phyloP scores from a whole-genome alignment of 2,888 invertebrate species.

The Ptilodon capucinus region DNA sequence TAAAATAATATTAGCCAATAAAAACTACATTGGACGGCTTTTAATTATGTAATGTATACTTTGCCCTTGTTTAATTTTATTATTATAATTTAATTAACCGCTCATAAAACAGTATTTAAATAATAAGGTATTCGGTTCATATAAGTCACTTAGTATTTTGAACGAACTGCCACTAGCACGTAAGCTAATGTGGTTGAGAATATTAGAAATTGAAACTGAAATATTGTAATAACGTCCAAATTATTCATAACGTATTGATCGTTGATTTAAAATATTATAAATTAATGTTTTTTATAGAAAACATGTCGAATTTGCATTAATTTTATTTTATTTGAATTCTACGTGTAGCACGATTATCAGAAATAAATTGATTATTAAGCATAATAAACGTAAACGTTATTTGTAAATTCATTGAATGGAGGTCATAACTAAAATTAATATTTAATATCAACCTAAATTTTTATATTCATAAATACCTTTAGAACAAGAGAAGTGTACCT shows the following conservation, averaged over 20 bases:
- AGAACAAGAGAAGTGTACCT: conserved; percentile 13
- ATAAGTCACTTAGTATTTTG: conserved; percentile 8
- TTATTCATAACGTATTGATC: too few relatives aligned
- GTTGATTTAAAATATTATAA: too few relatives aligned
- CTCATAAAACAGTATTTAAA: not conserved
- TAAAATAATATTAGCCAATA: conserved; percentile 47
- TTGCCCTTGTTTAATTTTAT: conserved; percentile 42
- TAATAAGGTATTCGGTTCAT: conserved; percentile 6
- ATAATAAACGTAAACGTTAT: conserved; percentile 14
- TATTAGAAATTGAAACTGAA: too few relatives aligned
- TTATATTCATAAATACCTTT: conserved; percentile 19
- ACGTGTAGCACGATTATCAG: conserved; percentile 21
- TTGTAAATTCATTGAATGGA: conserved; percentile 11
- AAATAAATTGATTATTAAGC: conserved; percentile 9
- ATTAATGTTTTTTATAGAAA: too few relatives aligned
- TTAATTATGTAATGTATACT: conserved; percentile 62
- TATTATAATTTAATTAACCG: conserved; percentile 1
- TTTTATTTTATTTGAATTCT: conserved; percentile 5
- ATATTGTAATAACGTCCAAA: too few relatives aligned
- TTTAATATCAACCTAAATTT: conserved; percentile 30
- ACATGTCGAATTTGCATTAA: not conserved
- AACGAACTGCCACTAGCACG: conserved; percentile 19
- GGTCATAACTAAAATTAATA: conserved; percentile 21
- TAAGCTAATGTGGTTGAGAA: conserved; percentile 15
- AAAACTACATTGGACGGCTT: conserved; percentile 72